These are phyloP conservation scores for Umimayanthus kanabou DNA, from an alignment of 92 coral and sea anemone genomes.

Conservation along the genomic window DNA sequence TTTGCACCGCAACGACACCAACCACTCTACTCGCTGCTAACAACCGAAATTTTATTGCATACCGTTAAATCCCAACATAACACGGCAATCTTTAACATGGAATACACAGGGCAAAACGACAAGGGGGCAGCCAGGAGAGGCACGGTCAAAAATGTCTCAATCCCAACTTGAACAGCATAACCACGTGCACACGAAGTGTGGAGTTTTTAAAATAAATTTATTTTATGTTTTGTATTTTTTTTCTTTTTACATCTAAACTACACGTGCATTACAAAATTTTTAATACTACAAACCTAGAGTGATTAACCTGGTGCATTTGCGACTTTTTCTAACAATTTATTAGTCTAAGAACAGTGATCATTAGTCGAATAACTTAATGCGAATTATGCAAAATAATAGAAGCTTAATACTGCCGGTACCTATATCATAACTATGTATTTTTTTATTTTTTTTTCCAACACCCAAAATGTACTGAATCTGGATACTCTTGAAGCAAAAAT, in stretches of 20 bases:
- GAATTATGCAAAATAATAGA: not conserved
- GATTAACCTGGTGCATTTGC: not conserved
- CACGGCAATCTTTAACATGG: too few relatives aligned
- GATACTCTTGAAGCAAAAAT: not conserved
- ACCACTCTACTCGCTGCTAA: too few relatives aligned
- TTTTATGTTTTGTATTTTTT: constrained; percentile 52
- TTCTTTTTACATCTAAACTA: constrained; percentile 60
- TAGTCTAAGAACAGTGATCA: not conserved
- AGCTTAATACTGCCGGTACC: not conserved
- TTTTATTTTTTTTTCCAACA: constrained; percentile 7
- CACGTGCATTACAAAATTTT: constrained; percentile 38
- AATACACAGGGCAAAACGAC: too few relatives aligned
- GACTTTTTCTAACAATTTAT: not conserved
- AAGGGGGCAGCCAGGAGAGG: too few relatives aligned
- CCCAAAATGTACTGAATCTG: constrained; percentile 5
- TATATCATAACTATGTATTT: not conserved
- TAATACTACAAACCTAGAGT: not conserved
- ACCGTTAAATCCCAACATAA: too few relatives aligned
- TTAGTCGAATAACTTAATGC: constrained; percentile 25
- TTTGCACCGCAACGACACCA: too few relatives aligned
- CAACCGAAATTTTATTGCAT: too few relatives aligned
- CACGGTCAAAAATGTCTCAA: too few relatives aligned
- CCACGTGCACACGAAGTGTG: not conserved
- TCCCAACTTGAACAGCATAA: not conserved
- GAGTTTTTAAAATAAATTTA: constrained; percentile 67